Evolutionary conservation across 2,888 invertebrate species (phyloP), one percentile per base, ranked within the genome.

Genomic region (Patella depressa): DNA sequence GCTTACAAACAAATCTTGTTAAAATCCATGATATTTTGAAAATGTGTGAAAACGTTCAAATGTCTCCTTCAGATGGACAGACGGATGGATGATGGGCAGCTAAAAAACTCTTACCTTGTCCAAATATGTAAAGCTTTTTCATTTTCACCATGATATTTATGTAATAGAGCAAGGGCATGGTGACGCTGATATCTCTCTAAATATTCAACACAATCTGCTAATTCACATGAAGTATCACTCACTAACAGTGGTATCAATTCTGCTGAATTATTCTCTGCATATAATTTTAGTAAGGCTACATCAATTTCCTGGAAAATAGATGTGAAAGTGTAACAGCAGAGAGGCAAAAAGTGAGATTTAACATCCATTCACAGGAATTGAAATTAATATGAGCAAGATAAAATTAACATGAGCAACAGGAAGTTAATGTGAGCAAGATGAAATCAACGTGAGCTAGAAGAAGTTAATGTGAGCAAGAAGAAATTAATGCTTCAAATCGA

Each of bases 91-190:
- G 45, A 45, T 9, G 0, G 45, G 7, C 45, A 45, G 45, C 45
- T 45, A 45, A 45, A 45, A 45, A 45, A 1, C 45, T 45, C 85
- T 84, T 79, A 90, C 91, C 90, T 91, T 53, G 89, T 88, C 93
- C 93, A 93, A 3, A 92, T 83, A 72, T 87, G 84, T 5, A 93
- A 83, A n/a, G 93, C 92, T 78, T 89, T 90, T 72, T 91, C 92
- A 76, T 89, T 82, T 74, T 93, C 91, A 2, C 91, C 90, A 75
- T 89, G 87, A 69, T 87, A 88, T 81, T 89, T 88, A 81, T 92
- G 90, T 34, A 93, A 86, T 29, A 92, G 80, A 7, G 91, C 93
- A 12, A 92, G 82, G 9, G 92, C 91, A 85, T 93, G 92, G 83
- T 91, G 90, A 57, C 91, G 85, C 12, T 89, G 85, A 71, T 88